phyloP scores from a whole-genome alignment of 2,888 invertebrate species.

The Baronia brevicornis region DNA sequence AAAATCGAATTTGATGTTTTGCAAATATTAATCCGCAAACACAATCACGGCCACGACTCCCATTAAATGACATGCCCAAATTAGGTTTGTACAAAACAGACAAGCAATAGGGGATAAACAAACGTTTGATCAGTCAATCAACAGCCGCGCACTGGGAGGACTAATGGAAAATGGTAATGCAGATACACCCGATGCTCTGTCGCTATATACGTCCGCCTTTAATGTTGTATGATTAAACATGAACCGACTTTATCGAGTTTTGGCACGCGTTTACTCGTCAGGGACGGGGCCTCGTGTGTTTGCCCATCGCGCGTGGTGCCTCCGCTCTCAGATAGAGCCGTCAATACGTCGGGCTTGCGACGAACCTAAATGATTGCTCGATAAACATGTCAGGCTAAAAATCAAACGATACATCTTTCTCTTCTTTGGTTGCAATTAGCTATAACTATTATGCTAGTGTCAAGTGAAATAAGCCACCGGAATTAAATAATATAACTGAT shows the following conservation, averaged over 20 bases:
- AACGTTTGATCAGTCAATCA: conserved; percentile 42
- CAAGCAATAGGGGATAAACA: conserved; percentile 10
- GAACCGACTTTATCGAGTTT: conserved; percentile 71
- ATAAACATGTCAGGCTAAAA: conserved; percentile 41
- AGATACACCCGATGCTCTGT: conserved; percentile 35
- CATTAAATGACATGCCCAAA: conserved; percentile 7
- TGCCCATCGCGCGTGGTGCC: conserved; percentile 60
- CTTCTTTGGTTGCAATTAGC: too few relatives aligned
- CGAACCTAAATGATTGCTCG: conserved; percentile 62
- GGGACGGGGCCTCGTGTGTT: conserved; percentile 56
- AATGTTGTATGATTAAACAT: conserved; percentile 71
- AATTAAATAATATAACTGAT: too few relatives aligned
- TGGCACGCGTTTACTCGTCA: conserved; percentile 65
- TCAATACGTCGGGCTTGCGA: conserved; percentile 55
- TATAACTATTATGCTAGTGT: too few relatives aligned
- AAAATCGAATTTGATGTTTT: too few relatives aligned
- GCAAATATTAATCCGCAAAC: neutral
- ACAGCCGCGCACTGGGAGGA: conserved; percentile 24
- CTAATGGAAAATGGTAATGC: conserved; percentile 64
- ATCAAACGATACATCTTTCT: too few relatives aligned
- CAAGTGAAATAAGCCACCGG: too few relatives aligned
- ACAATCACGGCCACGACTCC: conserved; percentile 4
- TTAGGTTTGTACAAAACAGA: conserved; percentile 10
- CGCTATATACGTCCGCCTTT: conserved; percentile 48
- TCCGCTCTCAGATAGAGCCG: conserved; percentile 58